Base-by-base conservation (phyloP, 2,888 invertebrate genomes). In the Drosophila merina region DNA sequence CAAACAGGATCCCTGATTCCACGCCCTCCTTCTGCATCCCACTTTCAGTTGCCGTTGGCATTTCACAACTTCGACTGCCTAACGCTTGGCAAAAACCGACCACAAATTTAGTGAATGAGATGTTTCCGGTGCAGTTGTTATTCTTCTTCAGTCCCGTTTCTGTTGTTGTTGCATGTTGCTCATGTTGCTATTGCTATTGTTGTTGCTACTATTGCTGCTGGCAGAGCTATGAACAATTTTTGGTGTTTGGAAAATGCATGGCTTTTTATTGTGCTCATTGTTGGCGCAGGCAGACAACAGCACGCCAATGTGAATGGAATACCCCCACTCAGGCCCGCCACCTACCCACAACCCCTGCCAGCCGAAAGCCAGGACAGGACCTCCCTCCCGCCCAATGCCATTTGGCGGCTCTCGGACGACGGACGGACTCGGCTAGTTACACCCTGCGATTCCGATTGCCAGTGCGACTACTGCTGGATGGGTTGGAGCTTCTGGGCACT, bases 31-130 rank as follows among this genome's bases (percentile, higher is more conserved):
- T 20, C 40, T 20, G 8, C 20, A 42, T 14, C 45, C 36, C 55
- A 52, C 56, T 49, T 12, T 20, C 57, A 73, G 68, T 62, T 71
- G 72, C 77, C 84, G 71, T 68, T 77, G 86, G 78, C 84, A 83
- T 80, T 88, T 85, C 72, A 75, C 80, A 85, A 85, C 88, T 88
- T 83, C 85, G 82, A 87, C 87, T 87, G 87, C 86, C 81, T 83
- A 86, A 75, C 84, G 78, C 78, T 60, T 71, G 77, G 85, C 85
- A 81, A 75, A 75, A 79, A 77, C 70, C 79, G 84, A 84, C 89
- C 89, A 82, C 87, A 86, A 88, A 88, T 87, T 87, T 84, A 86
- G 89, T 88, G 89, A 88, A 87, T 87, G 89, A 87, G 89, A 86
- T 88, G 87, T 86, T 87, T 88, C 87, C 89, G 89, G 76, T 88